Base-by-base conservation (phyloP, 1,140 invertebrate species). In the Leptestheria dahalacensis region DNA sequence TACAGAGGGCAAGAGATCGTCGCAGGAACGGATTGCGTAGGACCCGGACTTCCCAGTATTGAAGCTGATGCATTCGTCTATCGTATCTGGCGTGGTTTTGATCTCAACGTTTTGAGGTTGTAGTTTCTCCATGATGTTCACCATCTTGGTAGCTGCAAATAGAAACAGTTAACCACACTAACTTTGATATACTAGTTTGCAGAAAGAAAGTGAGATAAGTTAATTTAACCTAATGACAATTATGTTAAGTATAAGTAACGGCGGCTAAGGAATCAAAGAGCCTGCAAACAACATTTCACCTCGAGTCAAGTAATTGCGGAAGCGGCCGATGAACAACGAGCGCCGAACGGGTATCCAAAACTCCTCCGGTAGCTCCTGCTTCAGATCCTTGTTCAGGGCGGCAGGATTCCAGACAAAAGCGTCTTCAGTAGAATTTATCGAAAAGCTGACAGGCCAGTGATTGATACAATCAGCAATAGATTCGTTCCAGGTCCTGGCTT, bases 281-380 rank as follows among this genome's bases (percentile, higher is more conserved):
- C 23, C n/a, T 47, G n/a, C 41, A 47, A 11, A 47, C 41, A 11
- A 11, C n/a, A n/a, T 11, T 47, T 47, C 10, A 47, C n/a, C n/a
- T n/a, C n/a, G n/a, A n/a, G n/a, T n/a, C 20, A 28, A 53, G 28
- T 53, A 53, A 53, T 53, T 26, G 18, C 24, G 51, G 4, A 53
- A 25, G 28, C 25, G 24, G 0, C 53, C 53, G n/a, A 29, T 29
- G 33, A 55, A 3, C 3, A 33, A 29, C 9, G 53, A 29, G 4
- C 53, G 53, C 12, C 53, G 53, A 55, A 55, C 53, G 12, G 53
- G 53, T 3, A 55, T 12, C 53, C 53, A 55, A 2, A 55, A n/a
- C 3, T 41, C 52, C 29, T 54, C 2, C 2, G 6, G 4, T 1
- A 18, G 26, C 33, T n/a, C 21, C 2, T 1, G 24, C 3, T 1